Evolutionary conservation across 35 echinoderm and acorn worm genomes (phyloP), one percentile per base, ranked within the genome.

Genomic region (Ophioderma brevispina): DNA sequence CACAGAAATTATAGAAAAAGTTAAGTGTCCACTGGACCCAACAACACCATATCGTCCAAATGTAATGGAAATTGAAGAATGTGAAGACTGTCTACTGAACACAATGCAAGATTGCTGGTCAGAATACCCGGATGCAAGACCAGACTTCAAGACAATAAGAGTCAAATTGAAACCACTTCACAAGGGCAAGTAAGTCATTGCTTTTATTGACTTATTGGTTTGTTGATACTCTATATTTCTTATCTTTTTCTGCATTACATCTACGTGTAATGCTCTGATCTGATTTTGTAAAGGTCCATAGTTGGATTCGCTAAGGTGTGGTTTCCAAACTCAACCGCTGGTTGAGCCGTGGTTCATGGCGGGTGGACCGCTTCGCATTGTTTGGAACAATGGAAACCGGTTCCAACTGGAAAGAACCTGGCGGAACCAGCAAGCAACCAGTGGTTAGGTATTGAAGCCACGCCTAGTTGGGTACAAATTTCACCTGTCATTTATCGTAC

Each of bases 61-160:
- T 41, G 94, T 95, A 39, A 95, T 99, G 93, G 91, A 95, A 49
- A 81, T 95, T 4, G 94, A 95, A 59, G 80, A 95, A 17, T 82
- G 90, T 93, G 84, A 81, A 3, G 90, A 95, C 31, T 89, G 88
- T 40, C 36, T 99, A 15, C 85, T 99, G n/a, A 90, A 77, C 23
- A 93, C 91, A 13, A 95, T 95, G 97, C 91, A 93, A 50, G 97
- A 95, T 40, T 99, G 97, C 52, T 99, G 97, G 97, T 43, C 34
- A 10, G 97, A 99, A 81, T 85, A 82, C 37, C 97, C 91, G 13
- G 91, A 93, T 13, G 64, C 38, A 50, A 90, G 97, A 81, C 97
- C 97, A 46, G 97, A 99, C 88, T 95, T 99, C 81, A 99, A 99
- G 64, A 55, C 78, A 31, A 84, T 93, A n/a, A 37, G 91, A 64